Conservation (phyloP, 53 echinoderm and acorn worm genomes). For the Astropecten irregularis region DNA sequence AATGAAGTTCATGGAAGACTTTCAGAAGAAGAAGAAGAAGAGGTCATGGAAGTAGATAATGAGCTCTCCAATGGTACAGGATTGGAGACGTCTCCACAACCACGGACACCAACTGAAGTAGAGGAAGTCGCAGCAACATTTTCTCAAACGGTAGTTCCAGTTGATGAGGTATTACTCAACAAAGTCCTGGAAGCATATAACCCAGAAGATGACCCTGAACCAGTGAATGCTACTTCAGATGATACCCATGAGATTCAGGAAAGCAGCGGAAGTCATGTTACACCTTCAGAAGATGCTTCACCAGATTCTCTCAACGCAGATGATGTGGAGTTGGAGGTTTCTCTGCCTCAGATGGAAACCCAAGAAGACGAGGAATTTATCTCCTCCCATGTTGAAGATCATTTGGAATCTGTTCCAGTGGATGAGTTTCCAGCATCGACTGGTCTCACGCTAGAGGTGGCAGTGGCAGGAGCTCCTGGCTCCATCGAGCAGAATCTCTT, state of each 20-base stretch:
- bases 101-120: no score
- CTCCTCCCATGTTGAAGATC: neutral
- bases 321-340: neutral
- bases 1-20: no score
- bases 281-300: neutral
- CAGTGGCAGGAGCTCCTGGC: neutral
- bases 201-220: neutral
- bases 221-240: neutral
- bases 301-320: neutral
- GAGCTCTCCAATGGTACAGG: no score
- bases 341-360: neutral
- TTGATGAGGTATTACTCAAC: no score
- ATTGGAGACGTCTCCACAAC: no score
- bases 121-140: no score
- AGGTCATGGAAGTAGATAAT: no score
- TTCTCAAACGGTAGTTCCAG: no score
- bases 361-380: neutral
- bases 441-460: slow-evolving; percentile 7
- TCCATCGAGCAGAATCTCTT: neutral
- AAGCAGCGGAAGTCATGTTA: neutral
- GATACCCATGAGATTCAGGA: neutral
- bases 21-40: no score
- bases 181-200: no score
- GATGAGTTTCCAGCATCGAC: neutral
- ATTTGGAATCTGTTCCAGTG: neutral